Evolutionary conservation across 2,888 invertebrate species (phyloP).

Genomic region (Beris morrisii): DNA sequence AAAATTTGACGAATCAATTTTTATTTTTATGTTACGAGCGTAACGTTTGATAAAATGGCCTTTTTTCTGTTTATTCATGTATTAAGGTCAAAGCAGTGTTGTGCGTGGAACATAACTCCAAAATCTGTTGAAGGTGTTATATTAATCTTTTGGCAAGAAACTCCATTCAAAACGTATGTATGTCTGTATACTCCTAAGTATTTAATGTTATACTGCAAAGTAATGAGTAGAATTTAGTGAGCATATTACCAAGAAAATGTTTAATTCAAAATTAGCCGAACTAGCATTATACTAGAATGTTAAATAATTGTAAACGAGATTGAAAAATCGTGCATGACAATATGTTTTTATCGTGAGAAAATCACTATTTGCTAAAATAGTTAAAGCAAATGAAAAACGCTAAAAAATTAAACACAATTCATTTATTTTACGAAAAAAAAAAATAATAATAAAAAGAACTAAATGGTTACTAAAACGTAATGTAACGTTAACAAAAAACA

Average conservation of each 20-base stretch:
- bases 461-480: conserved; percentile 30
- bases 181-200: too few relatives aligned
- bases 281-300: conserved; percentile 23
- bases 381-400: conserved; percentile 12
- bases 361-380: conserved; percentile 24
- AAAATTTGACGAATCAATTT: too few relatives aligned
- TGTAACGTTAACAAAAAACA: conserved; percentile 21
- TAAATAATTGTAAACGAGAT: conserved; percentile 29
- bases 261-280: conserved; percentile 15
- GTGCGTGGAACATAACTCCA: too few relatives aligned
- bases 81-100: too few relatives aligned
- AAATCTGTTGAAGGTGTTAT: too few relatives aligned
- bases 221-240: conserved; percentile 7
- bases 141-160: too few relatives aligned
- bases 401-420: background rate
- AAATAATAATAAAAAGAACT: conserved; percentile 6
- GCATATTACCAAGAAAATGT: conserved; percentile 5
- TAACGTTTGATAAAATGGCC: too few relatives aligned
- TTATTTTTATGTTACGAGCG: too few relatives aligned
- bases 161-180: too few relatives aligned
- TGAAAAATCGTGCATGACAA: conserved; percentile 39
- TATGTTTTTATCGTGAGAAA: conserved; percentile 38
- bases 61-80: too few relatives aligned
- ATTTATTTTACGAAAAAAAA: conserved; percentile 12
- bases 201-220: conserved; percentile 23